These are phyloP conservation scores for Xestoiulus laeticollis DNA, from an alignment of 2,888 invertebrate species.

Conservation along the genomic window DNA sequence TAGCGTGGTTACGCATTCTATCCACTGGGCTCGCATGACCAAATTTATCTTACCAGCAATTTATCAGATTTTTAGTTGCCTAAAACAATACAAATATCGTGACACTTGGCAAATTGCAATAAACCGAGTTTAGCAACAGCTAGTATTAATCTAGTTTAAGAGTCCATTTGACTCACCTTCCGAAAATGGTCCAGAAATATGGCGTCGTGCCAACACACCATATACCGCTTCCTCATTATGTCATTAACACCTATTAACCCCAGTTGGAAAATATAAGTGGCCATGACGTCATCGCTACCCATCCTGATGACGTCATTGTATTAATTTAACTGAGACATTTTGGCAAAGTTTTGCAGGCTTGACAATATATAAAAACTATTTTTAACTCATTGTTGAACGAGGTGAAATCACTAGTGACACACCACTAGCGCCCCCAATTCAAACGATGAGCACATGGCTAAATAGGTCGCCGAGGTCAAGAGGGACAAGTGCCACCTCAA, in stretches of 20 bases:
- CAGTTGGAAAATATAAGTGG: not conserved
- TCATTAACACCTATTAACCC: slow-evolving; percentile 17
- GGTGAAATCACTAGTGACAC: slow-evolving; percentile 4
- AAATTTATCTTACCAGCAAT: too few species aligned
- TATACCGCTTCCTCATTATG: not conserved
- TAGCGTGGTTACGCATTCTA: too few species aligned
- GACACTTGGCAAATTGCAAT: too few species aligned
- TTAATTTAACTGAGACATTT: not conserved
- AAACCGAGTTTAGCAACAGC: too few species aligned
- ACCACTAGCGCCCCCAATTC: not conserved
- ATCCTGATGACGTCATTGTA: not conserved
- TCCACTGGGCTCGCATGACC: too few species aligned
- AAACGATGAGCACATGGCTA: slow-evolving; percentile 1
- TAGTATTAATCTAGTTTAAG: too few species aligned
- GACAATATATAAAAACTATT: not conserved
- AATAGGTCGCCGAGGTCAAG: slow-evolving; percentile 1
- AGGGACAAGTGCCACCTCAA: slow-evolving; percentile 11
- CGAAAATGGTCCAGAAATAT: not conserved
- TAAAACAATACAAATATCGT: too few species aligned
- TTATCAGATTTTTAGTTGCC: too few species aligned
- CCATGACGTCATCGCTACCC: not conserved
- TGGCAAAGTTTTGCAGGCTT: not conserved
- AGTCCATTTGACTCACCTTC: too few species aligned
- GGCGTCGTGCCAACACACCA: not conserved
- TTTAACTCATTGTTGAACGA: not conserved